Base-by-base conservation (phyloP, 2,797 vertebrate species). In the Moxostoma hubbsi region DNA sequence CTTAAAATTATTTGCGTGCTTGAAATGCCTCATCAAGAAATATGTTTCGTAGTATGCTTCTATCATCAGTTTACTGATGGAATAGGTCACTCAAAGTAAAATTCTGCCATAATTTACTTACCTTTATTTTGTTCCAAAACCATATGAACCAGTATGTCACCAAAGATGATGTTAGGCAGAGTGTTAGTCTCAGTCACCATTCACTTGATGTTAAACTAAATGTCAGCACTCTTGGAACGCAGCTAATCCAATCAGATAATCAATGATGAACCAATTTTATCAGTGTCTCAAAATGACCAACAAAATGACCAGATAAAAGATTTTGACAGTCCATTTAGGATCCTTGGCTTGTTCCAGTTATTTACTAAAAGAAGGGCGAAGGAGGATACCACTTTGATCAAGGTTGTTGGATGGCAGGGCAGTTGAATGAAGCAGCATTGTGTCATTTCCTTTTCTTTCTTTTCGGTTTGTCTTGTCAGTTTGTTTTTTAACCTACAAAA, bases 361-460 rank as follows among this genome's bases (percentile, higher is more conserved):
- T 54, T 69, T 78, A 15, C 1, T 12, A 11, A 75, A 77, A 36
- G 47, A 74, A 61, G 43, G n/a, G n/a, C n/a, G 45, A 8, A 47
- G 68, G 2, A 15, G 65, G 15, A 11, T 12, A 64, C 8, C 62
- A 55, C 46, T 67, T 73, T 46, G 13, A 58, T 73, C 13, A 4
- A 46, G 57, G 57, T 69, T 62, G 69, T 62, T 70, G 75, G 65
- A 54, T 50, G 54, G n/a, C 58, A 69, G 16, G 72, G 75, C 43
- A 53, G 69, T 51, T 69, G 75, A 47, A 77, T 77, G 75, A 69
- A 24, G 9, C 45, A 49, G 53, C 43, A 15, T 0, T 65, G 75
- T 68, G 73, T 80, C 67, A 55, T 74, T 80, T 61, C 36, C 24
- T 72, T 78, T 55, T 59, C 24, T 50, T 57, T 24, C 45, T 66